phyloP scores from a whole-genome alignment of 2,888 invertebrate species.

The Spatulosminthurus flaviceps region DNA sequence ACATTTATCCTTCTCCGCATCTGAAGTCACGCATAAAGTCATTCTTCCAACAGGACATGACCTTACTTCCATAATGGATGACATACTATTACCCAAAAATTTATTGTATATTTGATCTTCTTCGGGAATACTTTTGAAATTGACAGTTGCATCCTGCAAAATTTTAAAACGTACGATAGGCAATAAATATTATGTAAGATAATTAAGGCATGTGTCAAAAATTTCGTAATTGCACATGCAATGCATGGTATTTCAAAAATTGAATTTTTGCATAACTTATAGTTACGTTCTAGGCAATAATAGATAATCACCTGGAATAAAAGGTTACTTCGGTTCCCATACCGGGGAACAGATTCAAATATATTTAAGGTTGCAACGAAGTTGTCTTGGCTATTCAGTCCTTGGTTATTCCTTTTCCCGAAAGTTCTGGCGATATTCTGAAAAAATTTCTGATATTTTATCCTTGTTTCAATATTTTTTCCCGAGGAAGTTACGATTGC shows the following conservation, averaged over 20 bases:
- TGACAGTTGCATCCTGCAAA: conserved; percentile 76
- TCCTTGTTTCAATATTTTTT: conserved; percentile 70
- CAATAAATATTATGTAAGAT: too few species aligned
- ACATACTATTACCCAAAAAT: conserved; percentile 72
- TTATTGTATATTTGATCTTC: conserved; percentile 79
- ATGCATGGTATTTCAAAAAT: too few species aligned
- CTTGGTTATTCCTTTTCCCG: neutral
- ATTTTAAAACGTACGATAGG: neutral
- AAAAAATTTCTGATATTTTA: conserved; percentile 66
- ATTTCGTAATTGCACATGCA: too few species aligned
- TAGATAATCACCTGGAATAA: conserved; percentile 75
- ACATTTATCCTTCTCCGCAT: conserved; percentile 89
- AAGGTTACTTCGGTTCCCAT: conserved; percentile 77
- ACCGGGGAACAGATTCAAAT: conserved; percentile 77
- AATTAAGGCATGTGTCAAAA: too few species aligned
- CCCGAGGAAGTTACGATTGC: conserved; percentile 88
- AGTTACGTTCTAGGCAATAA: neutral
- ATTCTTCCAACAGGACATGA: conserved; percentile 87
- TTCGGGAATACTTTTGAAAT: conserved; percentile 75
- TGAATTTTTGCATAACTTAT: too few species aligned
- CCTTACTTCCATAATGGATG: conserved; percentile 68
- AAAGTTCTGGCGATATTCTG: conserved; percentile 47
- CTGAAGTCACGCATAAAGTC: conserved; percentile 89
- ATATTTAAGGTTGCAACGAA: conserved; percentile 71
- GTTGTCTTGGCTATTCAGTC: conserved; percentile 21